Evolutionary conservation across 2,797 vertebrate genomes (phyloP).

Genomic region (Champsocephalus esox): DNA sequence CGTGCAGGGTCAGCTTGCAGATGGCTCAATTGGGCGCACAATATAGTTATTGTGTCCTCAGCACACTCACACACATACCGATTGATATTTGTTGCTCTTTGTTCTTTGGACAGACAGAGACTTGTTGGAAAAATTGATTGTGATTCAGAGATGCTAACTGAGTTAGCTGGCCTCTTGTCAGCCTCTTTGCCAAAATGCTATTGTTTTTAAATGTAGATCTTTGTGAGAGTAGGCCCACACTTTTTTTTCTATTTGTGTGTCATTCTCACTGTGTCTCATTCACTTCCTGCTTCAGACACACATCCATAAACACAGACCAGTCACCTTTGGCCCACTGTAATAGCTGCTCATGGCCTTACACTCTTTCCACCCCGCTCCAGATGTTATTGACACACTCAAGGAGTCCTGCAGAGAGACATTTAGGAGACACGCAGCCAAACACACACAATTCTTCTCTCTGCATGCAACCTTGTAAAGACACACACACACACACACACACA

Average conservation of each 20-base stretch:
- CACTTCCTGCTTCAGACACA: neutral
- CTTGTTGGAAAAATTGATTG: constrained; percentile 55
- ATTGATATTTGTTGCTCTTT: constrained; percentile 59
- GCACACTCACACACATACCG: constrained; percentile 27
- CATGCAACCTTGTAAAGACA: neutral
- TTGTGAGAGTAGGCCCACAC: neutral
- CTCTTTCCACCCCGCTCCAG: constrained; percentile 65
- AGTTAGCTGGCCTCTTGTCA: constrained; percentile 21
- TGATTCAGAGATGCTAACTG: constrained; percentile 41
- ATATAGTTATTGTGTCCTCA: constrained; percentile 59
- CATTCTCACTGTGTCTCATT: neutral
- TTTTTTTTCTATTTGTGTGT: constrained; percentile 7
- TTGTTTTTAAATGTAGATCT: constrained; percentile 11
- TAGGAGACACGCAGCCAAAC: constrained; percentile 44
- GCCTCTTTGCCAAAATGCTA: neutral
- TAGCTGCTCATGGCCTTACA: constrained; percentile 57
- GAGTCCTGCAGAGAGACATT: constrained; percentile 47
- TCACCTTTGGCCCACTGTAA: constrained; percentile 72
- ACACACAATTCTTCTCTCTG: neutral
- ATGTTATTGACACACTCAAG: constrained; percentile 67
- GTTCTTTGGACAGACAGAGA: constrained; percentile 51
- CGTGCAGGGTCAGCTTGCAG: constrained; percentile 16
- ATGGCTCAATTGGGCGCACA: constrained; percentile 45
- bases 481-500: neutral
- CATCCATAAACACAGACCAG: constrained; percentile 3